A percentile compares a stretch with the other conserved stretches of the same genome.
These are phyloP conservation scores for Cheilosia variabilis DNA, from an alignment of 2,888 invertebrate species.

Conservation along the genomic window DNA sequence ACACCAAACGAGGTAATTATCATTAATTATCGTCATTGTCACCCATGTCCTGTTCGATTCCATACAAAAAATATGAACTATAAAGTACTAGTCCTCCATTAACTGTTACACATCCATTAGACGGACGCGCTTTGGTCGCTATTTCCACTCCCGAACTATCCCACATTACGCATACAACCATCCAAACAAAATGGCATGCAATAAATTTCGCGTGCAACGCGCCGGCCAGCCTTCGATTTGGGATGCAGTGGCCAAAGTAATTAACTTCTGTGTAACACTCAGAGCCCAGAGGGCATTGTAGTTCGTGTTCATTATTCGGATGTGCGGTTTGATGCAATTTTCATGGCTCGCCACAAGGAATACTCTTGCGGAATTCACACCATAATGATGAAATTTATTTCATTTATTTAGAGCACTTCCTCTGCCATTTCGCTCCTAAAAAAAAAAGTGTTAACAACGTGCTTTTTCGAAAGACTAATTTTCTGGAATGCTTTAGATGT, in stretches of 20 bases:
- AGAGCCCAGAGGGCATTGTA: conserved; percentile 37
- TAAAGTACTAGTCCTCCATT: conserved; percentile 39
- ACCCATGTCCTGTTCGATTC: conserved; percentile 1
- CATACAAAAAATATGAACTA: conserved; percentile 36
- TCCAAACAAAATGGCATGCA: conserved; percentile 49
- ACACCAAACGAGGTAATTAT: background rate
- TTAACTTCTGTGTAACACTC: conserved; percentile 63
- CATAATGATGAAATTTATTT: conserved; percentile 57
- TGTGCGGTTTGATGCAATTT: conserved; percentile 68
- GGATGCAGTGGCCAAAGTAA: conserved; percentile 65
- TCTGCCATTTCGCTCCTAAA: background rate
- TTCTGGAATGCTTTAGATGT: conserved; percentile 16
- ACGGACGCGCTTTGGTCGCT: conserved; percentile 8
- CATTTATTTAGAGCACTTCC: conserved; percentile 21
- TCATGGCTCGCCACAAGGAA: conserved; percentile 57
- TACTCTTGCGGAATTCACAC: conserved; percentile 67
- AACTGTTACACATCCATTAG: conserved; percentile 56
- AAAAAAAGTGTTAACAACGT: conserved; percentile 6
- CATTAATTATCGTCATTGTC: conserved; percentile 47
- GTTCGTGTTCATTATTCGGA: conserved; percentile 35
- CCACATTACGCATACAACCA: conserved; percentile 17
- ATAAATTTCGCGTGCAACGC: conserved; percentile 58
- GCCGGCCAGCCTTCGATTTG: conserved; percentile 53
- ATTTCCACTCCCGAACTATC: conserved; percentile 18
- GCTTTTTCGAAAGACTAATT: conserved; percentile 18